Evolutionary conservation across 2,888 invertebrate species (phyloP).

Genomic region (Pherbina coryleti): DNA sequence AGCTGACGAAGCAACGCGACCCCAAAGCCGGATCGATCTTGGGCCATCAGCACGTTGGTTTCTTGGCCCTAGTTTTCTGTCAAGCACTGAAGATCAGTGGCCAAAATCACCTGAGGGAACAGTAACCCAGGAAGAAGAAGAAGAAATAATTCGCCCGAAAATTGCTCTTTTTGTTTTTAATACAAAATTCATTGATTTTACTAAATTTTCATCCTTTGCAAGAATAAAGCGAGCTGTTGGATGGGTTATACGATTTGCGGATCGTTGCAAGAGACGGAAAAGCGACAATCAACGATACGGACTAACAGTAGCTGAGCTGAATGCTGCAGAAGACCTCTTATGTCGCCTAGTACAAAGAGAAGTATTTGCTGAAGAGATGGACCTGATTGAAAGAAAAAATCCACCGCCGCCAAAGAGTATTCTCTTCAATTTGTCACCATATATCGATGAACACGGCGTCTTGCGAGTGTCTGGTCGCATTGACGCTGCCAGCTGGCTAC

Average conservation of each 20-base stretch:
- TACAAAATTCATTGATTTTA: slow-evolving; percentile 9
- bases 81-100: not conserved
- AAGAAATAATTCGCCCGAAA: slow-evolving; percentile 27
- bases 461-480: not conserved
- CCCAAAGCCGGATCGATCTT: not conserved
- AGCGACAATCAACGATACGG: not conserved
- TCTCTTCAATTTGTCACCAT: too few species aligned
- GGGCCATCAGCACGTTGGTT: slow-evolving; percentile 4
- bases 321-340: too few species aligned
- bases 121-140: not conserved
- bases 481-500: slow-evolving; percentile 4
- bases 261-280: not conserved
- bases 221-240: slow-evolving; percentile 14
- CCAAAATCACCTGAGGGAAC: not conserved
- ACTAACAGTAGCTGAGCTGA: too few species aligned
- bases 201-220: slow-evolving; percentile 25
- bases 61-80: not conserved
- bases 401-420: too few species aligned
- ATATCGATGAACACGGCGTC: too few species aligned
- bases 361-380: too few species aligned
- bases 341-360: too few species aligned
- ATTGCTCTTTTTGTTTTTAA: slow-evolving; percentile 23
- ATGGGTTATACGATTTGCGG: not conserved
- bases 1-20: slow-evolving; percentile 12
- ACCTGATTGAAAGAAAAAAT: too few species aligned